Percentiles rank a stretch among this genome's conserved stretches.
These are phyloP conservation scores for Heliconius erato DNA, from an alignment of 2,888 invertebrate genomes.

Conservation along the genomic window DNA sequence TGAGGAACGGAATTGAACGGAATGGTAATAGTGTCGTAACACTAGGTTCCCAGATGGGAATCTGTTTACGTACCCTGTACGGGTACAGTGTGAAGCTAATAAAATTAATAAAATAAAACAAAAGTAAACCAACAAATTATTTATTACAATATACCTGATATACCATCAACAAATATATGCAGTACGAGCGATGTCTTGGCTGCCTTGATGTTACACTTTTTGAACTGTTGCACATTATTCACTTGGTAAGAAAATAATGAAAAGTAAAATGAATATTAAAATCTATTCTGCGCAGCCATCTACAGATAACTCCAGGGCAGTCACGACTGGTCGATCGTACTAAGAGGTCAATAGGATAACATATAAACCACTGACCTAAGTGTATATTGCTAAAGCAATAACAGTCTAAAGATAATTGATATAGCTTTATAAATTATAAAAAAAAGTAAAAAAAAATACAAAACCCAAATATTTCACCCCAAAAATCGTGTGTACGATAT, in stretches of 20 bases:
- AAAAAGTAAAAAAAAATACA: neutral
- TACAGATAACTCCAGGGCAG: neutral
- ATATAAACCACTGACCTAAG: neutral
- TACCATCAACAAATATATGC: constrained; percentile 29
- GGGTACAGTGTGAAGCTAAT: no score
- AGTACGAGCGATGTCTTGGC: neutral
- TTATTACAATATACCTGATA: constrained; percentile 40
- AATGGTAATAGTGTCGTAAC: no score
- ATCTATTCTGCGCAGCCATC: neutral
- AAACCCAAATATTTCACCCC: constrained; percentile 3
- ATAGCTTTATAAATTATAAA: neutral
- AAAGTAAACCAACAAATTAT: constrained; percentile 46
- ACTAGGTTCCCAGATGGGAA: no score
- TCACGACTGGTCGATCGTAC: neutral
- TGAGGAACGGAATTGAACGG: no score
- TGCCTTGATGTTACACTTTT: neutral
- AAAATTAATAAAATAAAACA: constrained; percentile 52
- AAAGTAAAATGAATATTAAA: neutral
- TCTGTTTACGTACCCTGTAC: no score
- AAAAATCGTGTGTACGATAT: constrained; percentile 29
- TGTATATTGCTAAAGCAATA: constrained; percentile 14
- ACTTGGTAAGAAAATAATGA: neutral
- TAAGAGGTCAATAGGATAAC: neutral
- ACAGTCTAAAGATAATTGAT: neutral
- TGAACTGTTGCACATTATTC: neutral